Percentiles rank a stretch among this genome's conserved stretches.
Conservation (phyloP, 2,888 invertebrate species). For the Dorcus hopei region DNA sequence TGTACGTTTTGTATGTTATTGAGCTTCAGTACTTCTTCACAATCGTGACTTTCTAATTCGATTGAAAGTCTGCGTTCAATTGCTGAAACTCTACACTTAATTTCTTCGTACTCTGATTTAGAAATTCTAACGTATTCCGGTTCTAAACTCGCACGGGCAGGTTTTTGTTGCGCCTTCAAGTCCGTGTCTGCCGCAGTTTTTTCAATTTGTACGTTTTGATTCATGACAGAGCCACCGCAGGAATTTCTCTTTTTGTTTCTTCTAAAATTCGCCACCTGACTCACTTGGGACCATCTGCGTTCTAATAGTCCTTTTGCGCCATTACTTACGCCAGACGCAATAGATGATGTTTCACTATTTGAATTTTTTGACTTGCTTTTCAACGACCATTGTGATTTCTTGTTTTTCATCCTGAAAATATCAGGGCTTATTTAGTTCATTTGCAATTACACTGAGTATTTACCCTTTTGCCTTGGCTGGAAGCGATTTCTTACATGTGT, state of each 20-base stretch:
- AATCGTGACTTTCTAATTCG: conserved; percentile 55
- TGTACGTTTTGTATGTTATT: conserved; percentile 65
- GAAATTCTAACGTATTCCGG: conserved; percentile 67
- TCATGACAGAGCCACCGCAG: conserved; percentile 33
- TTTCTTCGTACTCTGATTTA: conserved; percentile 74
- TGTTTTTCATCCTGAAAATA: conserved; percentile 31
- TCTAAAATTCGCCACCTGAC: conserved; percentile 41
- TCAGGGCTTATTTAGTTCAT: background rate
- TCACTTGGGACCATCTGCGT: conserved; percentile 57
- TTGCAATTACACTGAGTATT: background rate
- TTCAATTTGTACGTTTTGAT: conserved; percentile 23
- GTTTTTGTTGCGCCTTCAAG: conserved; percentile 39
- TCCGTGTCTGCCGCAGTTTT: background rate
- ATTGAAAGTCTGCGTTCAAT: conserved; percentile 69
- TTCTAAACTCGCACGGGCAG: conserved; percentile 17
- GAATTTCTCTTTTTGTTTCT: conserved; percentile 38
- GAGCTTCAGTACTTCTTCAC: conserved; percentile 17
- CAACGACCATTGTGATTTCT: conserved; percentile 37
- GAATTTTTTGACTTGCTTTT: conserved; percentile 15
- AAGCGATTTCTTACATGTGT: conserved; percentile 10
- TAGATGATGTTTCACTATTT: conserved; percentile 25
- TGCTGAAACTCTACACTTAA: conserved; percentile 70
- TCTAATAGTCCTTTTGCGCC: conserved; percentile 42
- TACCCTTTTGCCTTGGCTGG: too few species aligned
- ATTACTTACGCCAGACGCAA: conserved; percentile 9